These are phyloP conservation scores for Hydrochoerus hydrochaeris DNA, from an alignment of 2,113 vertebrate genomes.

Conservation along the genomic window DNA sequence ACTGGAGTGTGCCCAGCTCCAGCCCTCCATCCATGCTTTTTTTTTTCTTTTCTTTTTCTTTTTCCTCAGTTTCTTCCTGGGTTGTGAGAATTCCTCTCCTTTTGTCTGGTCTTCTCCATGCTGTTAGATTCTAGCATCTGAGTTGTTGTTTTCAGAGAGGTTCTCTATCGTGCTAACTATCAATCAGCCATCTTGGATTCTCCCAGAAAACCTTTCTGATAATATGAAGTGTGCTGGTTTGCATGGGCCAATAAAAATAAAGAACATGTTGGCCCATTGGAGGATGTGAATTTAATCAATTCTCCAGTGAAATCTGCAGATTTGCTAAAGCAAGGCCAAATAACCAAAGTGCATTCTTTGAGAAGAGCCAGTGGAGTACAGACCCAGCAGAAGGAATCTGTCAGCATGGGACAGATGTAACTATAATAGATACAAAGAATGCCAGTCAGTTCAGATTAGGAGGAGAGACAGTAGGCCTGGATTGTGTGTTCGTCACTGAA, in stretches of 20 bases:
- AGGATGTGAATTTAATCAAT: conserved; percentile 88
- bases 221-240: background rate
- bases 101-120: too few relatives aligned
- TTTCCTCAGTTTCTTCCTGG: too few relatives aligned
- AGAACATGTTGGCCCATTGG: conserved; percentile 78
- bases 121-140: too few relatives aligned
- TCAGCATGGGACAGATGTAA: conserved; percentile 88
- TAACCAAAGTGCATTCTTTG: conserved; percentile 83
- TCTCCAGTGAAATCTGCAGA: conserved; percentile 85
- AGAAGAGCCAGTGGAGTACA: conserved; percentile 93
- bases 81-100: too few relatives aligned
- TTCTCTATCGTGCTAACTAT: too few relatives aligned
- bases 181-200: too few relatives aligned
- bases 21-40: too few relatives aligned
- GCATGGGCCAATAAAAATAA: conserved; percentile 83
- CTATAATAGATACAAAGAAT: conserved; percentile 85
- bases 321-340: conserved; percentile 80
- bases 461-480: conserved; percentile 88
- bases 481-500: conserved; percentile 95
- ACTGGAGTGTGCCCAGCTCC: too few relatives aligned
- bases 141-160: too few relatives aligned
- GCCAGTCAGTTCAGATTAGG: conserved; percentile 22
- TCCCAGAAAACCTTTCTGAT: background rate
- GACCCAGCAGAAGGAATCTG: conserved; percentile 93
- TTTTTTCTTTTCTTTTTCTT: too few relatives aligned